Base-by-base conservation (phyloP, 2,888 invertebrate genomes). In the Megamerina dolium region DNA sequence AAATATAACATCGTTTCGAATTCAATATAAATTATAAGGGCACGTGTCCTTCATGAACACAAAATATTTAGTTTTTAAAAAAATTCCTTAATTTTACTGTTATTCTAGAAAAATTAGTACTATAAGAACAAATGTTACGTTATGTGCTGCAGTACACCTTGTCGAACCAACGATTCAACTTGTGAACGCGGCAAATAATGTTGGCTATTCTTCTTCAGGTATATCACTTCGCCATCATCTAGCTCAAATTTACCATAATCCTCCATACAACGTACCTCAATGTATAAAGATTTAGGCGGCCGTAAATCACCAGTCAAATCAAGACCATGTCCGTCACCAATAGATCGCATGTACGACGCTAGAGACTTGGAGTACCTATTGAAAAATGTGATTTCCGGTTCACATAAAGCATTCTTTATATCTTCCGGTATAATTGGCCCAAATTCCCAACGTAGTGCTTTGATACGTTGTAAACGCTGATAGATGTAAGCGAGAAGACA, bases 191-290 rank as follows among this genome's bases (percentile, higher is more conserved):
- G 88, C 46, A 96, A 73, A 63, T 88, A 87, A 72, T 95, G 93
- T 70, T 91, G 83, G 52, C 89, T 91, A 63, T 94, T 88, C 68
- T 89, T 90, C 68, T 88, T 92, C 16, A 97, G 74, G 52, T 85
- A 77, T 17, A 97, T 80, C 5, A 87, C 80, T 61, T 88, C 87
- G n/a, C 96, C 97, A 73, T 92, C 90, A 57, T 90, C 91, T 9
- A 95, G 76, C 70, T 96, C 96, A 57, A 92, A 82, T 66, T 89
- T 92, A 1, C 97, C 97, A 72, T 93, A 93, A 69, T 97, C 92
- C 34, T 80, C 75, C 34, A 92, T 63, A 65, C 94, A 95, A 13
- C 89, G 76, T 40, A 96, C 96, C 78, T 96, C 92, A 49, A 95
- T 83, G 63, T 84, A 93, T 10, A 95, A 75, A 0, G 88, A 83